phyloP scores from a whole-genome alignment of 1,140 invertebrate species.

The Drosophila kanapiae region DNA sequence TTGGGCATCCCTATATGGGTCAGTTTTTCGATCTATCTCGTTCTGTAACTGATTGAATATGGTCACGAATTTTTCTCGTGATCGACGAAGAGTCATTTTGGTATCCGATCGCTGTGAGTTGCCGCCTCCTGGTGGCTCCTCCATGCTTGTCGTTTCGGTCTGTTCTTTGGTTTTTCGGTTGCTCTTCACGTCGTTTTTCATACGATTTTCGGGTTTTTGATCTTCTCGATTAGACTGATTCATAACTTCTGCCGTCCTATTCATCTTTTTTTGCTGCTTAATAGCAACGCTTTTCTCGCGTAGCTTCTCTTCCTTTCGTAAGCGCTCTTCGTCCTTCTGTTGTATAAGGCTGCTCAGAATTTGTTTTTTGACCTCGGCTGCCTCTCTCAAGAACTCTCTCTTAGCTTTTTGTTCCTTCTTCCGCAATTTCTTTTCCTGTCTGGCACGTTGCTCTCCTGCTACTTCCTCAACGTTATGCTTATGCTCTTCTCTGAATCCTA shows the following conservation, averaged over 20 bases:
- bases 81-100: no score
- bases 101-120: background rate
- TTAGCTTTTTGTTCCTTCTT: background rate
- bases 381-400: background rate
- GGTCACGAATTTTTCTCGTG: background rate
- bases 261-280: no score
- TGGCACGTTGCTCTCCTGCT: background rate
- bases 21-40: background rate
- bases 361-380: background rate
- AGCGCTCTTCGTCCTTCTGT: background rate
- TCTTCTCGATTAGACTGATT: no score
- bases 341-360: background rate
- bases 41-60: background rate
- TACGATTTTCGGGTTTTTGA: no score
- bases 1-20: no score
- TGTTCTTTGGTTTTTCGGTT: no score
- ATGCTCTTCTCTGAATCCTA: background rate
- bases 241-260: no score
- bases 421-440: background rate
- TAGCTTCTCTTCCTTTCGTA: background rate
- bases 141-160: no score
- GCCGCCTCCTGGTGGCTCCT: no score
- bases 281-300: background rate
- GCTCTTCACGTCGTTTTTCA: no score
- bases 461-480: background rate